phyloP scores from a whole-genome alignment of 2,888 invertebrate genomes.

The Hypena proboscidalis region DNA sequence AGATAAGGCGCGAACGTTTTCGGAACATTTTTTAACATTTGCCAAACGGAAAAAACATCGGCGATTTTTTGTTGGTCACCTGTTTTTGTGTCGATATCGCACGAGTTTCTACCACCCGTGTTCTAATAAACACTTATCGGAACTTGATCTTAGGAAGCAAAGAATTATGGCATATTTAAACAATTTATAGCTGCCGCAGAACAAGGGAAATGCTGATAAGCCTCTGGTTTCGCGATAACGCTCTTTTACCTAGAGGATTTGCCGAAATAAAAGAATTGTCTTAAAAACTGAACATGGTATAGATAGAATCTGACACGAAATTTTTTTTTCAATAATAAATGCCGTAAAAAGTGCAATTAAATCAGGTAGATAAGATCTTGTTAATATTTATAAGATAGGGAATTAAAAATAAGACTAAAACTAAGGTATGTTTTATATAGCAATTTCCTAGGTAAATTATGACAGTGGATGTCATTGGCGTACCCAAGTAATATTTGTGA shows the following conservation, averaged over 20 bases:
- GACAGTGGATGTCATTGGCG: constrained; percentile 1
- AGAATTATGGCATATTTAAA: constrained; percentile 82
- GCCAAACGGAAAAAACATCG: constrained; percentile 57
- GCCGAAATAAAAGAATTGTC: constrained; percentile 55
- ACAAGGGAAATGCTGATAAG: constrained; percentile 75
- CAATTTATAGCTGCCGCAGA: constrained; percentile 78
- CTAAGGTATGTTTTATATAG: neutral
- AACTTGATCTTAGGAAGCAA: constrained; percentile 71
- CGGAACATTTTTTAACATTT: constrained; percentile 66
- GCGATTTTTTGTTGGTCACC: constrained; percentile 62
- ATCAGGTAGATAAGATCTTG: too few relatives aligned
- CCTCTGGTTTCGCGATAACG: constrained; percentile 70
- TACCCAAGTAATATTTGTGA: constrained; percentile 16
- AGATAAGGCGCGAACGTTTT: constrained; percentile 65
- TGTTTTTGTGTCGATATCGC: constrained; percentile 70
- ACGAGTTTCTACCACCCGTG: constrained; percentile 73
- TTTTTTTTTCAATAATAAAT: too few relatives aligned
- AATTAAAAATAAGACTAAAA: neutral
- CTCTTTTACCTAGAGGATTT: constrained; percentile 55
- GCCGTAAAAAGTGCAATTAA: too few relatives aligned
- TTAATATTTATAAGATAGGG: constrained; percentile 9
- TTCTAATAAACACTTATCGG: constrained; percentile 80
- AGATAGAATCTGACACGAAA: constrained; percentile 4
- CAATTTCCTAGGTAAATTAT: constrained; percentile 7
- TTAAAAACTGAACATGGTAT: constrained; percentile 21